Percentiles rank a stretch among this genome's conserved stretches.
Evolutionary conservation across 2,113 vertebrate genomes (phyloP).

Genomic region (Vidua chalybeata): DNA sequence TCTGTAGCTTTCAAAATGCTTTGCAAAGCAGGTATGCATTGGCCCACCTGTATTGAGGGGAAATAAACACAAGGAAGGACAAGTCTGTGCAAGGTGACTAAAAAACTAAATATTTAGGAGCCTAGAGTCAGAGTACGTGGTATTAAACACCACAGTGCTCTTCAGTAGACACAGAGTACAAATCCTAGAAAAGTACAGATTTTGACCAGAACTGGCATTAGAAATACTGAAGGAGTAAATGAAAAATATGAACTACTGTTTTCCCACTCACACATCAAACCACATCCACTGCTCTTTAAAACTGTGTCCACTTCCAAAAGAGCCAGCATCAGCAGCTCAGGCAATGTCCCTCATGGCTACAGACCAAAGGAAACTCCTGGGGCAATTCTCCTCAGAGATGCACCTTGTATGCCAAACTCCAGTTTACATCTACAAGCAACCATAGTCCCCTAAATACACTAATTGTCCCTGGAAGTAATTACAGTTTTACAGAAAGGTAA

Average conservation of each 20-base stretch:
- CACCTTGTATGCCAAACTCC: background rate
- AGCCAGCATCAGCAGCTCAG: background rate
- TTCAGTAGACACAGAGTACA: background rate
- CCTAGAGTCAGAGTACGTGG: background rate
- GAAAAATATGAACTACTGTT: background rate
- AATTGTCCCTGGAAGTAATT: background rate
- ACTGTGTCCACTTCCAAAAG: rapidly evolving
- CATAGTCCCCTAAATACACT: rapidly evolving
- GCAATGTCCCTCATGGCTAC: background rate
- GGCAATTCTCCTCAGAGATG: background rate
- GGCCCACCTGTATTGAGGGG: background rate
- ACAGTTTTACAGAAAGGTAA: background rate
- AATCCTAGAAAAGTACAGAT: background rate
- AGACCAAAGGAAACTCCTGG: background rate
- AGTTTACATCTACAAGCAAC: background rate
- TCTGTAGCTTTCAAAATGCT: background rate
- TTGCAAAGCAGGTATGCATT: background rate
- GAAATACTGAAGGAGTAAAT: background rate
- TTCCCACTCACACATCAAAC: background rate
- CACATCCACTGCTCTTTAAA: background rate
- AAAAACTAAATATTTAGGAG: background rate
- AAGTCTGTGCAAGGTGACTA: background rate
- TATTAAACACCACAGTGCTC: background rate
- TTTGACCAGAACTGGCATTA: background rate
- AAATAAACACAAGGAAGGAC: background rate